A percentile compares a stretch with the other conserved stretches of the same genome.
Conservation (phyloP, 2,797 vertebrate species). For the Sorex maritimensis region DNA sequence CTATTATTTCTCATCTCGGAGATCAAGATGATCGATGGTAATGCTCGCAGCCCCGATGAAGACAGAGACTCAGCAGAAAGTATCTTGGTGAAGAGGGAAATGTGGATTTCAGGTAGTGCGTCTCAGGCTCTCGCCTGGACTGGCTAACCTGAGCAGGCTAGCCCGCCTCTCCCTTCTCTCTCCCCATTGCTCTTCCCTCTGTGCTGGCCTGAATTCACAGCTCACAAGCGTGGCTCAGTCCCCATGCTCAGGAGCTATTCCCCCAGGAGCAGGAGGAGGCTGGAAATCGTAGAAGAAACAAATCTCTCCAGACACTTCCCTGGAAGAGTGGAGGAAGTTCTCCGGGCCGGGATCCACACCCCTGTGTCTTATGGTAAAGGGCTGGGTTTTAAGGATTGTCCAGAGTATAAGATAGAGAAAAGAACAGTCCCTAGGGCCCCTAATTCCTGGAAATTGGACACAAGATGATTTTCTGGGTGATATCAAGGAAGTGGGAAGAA, state of each 20-base stretch:
- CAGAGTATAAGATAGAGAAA: background rate
- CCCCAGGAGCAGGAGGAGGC: background rate
- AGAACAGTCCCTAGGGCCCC: no score
- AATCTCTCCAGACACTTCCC: background rate
- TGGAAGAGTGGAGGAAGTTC: background rate
- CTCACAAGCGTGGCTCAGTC: background rate
- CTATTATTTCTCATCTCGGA: background rate
- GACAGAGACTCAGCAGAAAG: background rate
- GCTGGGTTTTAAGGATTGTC: background rate
- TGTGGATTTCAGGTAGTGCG: conserved; percentile 5
- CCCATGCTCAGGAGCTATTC: background rate
- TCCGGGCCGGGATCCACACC: no score
- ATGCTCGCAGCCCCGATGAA: conserved; percentile 15
- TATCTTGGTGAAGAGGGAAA: background rate
- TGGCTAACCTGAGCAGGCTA: background rate
- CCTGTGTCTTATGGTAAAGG: no score
- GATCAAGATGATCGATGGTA: background rate
- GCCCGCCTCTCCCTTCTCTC: background rate
- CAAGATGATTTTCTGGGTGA: background rate
- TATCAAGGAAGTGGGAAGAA: background rate
- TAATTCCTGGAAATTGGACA: background rate
- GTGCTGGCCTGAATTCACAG: background rate
- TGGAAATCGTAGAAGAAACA: background rate
- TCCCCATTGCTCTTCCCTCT: background rate
- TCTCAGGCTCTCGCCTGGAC: background rate